Evolutionary conservation across 2,888 invertebrate genomes (phyloP), one percentile per base, ranked within the genome.

Genomic region (Xestia ashworthii): DNA sequence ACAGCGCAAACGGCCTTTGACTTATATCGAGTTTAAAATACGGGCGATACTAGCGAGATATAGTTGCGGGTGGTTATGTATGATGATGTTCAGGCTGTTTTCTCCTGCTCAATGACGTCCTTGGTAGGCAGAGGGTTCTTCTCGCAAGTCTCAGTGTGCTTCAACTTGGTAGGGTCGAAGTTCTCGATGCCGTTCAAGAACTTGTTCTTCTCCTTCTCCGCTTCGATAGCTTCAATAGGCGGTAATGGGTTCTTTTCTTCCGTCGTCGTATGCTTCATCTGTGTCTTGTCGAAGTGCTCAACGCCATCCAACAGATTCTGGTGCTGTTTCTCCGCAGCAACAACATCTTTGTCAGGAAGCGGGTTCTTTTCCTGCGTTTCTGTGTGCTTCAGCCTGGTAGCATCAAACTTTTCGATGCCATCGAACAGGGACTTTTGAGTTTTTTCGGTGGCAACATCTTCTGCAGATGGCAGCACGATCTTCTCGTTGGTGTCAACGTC

Each of bases 91-190:
- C 97, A 98, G 95, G 98, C 98, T 89, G 97, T 97, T 95, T 98
- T 98, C 94, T 98, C 98, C 93, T 98, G 98, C 91, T 98, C 98
- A 91, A 98, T 98, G 93, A 97, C 98, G 97, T 99, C 99, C 98
- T 99, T 99, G 92, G 99, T 99, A 89, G 99, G 99, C 93, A 99
- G 97, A 84, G 98, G 98, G 97, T 99, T 99, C 97, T 99, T 99
- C 96, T 99, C 99, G 92, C 98, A 98, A 86, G 99, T 99, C 95
- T 99, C 98, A 71, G 99, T 98, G 95, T 98, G 99, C 97, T 99
- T 99, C 97, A 99, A 95, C 95, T 99, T 99, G 91, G 97, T 97
- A 81, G 98, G 97, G 97, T 99, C 98, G 95, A 99, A 99, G 95
- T 98, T 98, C 94, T 99, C 98, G 94, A 99, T 99, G 90, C 99